Evolutionary conservation across 92 coral and sea anemone genomes (phyloP).

Genomic region (Epizoanthus rinbou): DNA sequence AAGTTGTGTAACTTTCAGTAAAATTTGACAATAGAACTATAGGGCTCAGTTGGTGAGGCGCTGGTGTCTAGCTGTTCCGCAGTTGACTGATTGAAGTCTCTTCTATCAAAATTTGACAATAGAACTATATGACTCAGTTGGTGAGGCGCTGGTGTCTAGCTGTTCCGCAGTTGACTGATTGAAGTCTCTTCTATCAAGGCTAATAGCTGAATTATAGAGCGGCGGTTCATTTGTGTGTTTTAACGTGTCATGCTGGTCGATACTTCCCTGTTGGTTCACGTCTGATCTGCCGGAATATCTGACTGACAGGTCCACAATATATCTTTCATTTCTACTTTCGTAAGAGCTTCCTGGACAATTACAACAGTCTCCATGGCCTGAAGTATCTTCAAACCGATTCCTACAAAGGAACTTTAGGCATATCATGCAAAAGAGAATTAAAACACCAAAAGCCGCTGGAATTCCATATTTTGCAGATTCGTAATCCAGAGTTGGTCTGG

Average conservation of each 20-base stretch:
- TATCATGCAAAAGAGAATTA: neutral
- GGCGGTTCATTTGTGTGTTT: neutral
- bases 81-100: neutral
- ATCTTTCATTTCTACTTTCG: neutral
- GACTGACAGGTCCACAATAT: neutral
- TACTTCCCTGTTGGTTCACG: neutral
- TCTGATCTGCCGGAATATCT: neutral
- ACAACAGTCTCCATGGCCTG: neutral
- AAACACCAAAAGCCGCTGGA: neutral
- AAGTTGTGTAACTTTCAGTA: neutral
- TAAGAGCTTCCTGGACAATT: neutral
- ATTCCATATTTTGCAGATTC: conserved; percentile 8
- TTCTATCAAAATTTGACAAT: no score
- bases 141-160: neutral
- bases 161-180: neutral
- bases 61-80: neutral
- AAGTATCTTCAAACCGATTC: neutral
- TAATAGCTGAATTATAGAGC: neutral
- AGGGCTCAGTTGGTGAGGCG: neutral
- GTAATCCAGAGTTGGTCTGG: neutral
- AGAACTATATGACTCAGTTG: no score
- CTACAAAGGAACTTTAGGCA: neutral
- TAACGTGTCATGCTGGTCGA: neutral
- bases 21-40: neutral
- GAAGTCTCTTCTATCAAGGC: neutral